Conservation (phyloP, 2,797 vertebrate species). For the Darevskia mixta region DNA sequence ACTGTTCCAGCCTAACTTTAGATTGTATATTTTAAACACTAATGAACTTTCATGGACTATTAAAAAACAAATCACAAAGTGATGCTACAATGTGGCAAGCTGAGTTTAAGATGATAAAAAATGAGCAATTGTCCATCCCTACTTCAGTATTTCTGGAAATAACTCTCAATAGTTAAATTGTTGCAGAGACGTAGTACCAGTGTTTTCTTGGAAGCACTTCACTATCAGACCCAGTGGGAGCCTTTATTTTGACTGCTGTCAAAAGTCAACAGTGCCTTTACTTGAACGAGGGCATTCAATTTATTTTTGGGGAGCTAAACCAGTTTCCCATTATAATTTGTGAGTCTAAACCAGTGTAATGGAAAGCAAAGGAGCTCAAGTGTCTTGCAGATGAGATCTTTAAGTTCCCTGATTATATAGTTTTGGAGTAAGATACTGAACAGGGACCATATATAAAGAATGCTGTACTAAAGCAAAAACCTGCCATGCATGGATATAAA, state of each 20-base stretch:
- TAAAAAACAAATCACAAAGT: no score
- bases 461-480: neutral
- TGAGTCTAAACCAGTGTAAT: neutral
- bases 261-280: neutral
- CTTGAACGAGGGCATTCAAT: neutral
- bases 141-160: neutral
- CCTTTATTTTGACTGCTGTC: neutral
- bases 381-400: neutral
- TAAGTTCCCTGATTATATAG: neutral
- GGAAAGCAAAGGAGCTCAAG: neutral
- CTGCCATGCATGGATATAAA: neutral
- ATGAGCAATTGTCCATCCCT: no score
- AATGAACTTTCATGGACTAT: no score
- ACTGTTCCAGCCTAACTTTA: no score
- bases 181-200: neutral
- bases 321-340: neutral
- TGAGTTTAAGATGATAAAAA: no score
- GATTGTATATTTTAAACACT: no score
- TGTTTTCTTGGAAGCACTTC: neutral
- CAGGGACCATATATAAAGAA: neutral
- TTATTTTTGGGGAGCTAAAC: neutral
- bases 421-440: neutral
- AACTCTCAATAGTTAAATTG: neutral
- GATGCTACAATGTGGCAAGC: no score
- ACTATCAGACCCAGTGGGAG: neutral